A percentile compares a stretch with the other conserved stretches of the same genome.
These are phyloP conservation scores for Branchinecta lynchi DNA, from an alignment of 1,140 invertebrate species.

Conservation along the genomic window DNA sequence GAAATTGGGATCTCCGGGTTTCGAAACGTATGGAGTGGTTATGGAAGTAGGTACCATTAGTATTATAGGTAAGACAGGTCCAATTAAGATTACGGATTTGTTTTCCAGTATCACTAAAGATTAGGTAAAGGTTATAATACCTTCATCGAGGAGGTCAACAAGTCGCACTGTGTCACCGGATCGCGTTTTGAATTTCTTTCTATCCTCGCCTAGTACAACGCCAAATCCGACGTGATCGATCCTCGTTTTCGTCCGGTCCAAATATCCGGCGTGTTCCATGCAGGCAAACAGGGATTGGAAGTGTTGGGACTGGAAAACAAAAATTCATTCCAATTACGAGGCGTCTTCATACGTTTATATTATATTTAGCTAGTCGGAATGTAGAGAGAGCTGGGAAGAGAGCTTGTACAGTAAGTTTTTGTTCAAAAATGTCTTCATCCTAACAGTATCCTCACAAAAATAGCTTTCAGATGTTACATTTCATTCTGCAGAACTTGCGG, in stretches of 20 bases:
- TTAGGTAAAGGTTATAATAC: slow-evolving; percentile 29
- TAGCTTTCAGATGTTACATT: no score
- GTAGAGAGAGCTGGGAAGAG: no score
- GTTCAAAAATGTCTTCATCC: no score
- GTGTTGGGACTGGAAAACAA: slow-evolving; percentile 45
- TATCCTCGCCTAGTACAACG: slow-evolving; percentile 93
- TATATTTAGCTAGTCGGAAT: no score
- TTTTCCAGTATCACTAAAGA: slow-evolving; percentile 9
- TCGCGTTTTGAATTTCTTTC: slow-evolving; percentile 97
- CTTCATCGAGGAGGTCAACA: slow-evolving; percentile 84
- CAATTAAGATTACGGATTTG: no score
- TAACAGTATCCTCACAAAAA: no score
- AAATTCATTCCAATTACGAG: slow-evolving; percentile 12
- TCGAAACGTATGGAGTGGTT: no score
- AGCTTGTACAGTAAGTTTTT: no score
- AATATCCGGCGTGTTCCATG: slow-evolving; percentile 50
- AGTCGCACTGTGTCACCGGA: slow-evolving; percentile 91
- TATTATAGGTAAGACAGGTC: no score
- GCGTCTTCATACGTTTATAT: slow-evolving; percentile 1
- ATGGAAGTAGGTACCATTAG: no score
- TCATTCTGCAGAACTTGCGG: no score
- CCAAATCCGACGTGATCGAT: slow-evolving; percentile 91
- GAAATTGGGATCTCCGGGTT: no score
- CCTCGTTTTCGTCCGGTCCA: slow-evolving; percentile 43
- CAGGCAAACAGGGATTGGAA: slow-evolving; percentile 59